phyloP scores from a whole-genome alignment of 2,113 vertebrate species.

The Genyomyrus donnyi region DNA sequence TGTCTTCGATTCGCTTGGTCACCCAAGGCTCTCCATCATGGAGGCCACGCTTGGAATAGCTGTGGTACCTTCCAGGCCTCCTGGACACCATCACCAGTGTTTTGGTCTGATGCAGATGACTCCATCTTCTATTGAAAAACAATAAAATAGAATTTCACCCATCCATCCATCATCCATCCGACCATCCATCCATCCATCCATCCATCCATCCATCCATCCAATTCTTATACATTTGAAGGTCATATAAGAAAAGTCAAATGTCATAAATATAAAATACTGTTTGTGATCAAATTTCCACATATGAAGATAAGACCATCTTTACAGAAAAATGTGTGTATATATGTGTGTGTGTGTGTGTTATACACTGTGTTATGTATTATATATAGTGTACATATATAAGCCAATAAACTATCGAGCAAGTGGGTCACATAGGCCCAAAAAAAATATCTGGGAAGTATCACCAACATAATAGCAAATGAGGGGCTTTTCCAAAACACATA shows the following conservation, averaged over 20 bases:
- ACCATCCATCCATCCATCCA: background rate
- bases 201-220: background rate
- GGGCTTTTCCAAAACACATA: background rate
- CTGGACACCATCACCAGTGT: background rate
- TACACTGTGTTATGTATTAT: too few species aligned
- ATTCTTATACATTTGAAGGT: background rate
- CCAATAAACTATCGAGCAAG: background rate
- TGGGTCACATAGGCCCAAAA: background rate
- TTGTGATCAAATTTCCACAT: background rate
- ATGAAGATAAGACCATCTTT: background rate
- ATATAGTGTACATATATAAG: background rate
- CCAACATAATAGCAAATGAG: background rate
- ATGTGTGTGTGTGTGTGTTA: background rate
- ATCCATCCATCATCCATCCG: background rate
- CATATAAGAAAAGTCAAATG: background rate
- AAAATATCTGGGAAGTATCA: background rate
- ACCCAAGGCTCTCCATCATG: background rate
- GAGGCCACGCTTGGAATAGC: background rate
- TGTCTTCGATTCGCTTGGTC: constrained; percentile 43
- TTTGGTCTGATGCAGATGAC: background rate
- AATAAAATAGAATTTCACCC: background rate
- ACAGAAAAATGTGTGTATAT: background rate
- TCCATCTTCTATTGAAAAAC: background rate
- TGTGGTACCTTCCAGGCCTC: background rate
- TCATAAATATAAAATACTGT: background rate